These are phyloP conservation scores for Mellivora capensis DNA, from an alignment of 2,113 vertebrate genomes.

Conservation along the genomic window DNA sequence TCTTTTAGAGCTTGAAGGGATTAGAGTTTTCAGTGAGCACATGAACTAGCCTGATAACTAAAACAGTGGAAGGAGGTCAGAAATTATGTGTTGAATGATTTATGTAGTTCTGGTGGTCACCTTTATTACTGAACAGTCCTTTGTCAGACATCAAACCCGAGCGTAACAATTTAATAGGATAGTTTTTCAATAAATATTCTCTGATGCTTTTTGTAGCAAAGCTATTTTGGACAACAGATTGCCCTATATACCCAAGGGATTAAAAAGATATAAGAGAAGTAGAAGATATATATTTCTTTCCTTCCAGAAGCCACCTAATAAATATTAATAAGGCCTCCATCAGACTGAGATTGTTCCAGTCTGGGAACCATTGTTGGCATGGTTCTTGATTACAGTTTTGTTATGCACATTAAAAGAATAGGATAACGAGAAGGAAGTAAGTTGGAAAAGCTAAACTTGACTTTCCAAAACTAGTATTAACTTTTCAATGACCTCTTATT, in stretches of 20 bases:
- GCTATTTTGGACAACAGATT: neutral
- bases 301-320: neutral
- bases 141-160: neutral
- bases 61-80: neutral
- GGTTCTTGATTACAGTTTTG: neutral
- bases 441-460: neutral
- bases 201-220: neutral
- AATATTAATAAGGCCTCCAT: neutral
- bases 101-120: neutral
- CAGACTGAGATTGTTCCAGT: neutral
- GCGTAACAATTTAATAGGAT: neutral
- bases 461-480: neutral
- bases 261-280: neutral
- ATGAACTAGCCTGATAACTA: neutral
- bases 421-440: neutral
- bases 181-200: neutral
- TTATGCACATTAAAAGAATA: neutral
- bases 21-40: constrained; percentile 8
- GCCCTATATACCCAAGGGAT: neutral
- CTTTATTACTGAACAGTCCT: neutral
- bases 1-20: neutral
- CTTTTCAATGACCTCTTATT: neutral
- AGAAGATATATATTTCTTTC: neutral
- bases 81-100: constrained; percentile 13
- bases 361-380: neutral